phyloP scores from a whole-genome alignment of 2,888 invertebrate genomes.

The Cryptocephalus moraei region DNA sequence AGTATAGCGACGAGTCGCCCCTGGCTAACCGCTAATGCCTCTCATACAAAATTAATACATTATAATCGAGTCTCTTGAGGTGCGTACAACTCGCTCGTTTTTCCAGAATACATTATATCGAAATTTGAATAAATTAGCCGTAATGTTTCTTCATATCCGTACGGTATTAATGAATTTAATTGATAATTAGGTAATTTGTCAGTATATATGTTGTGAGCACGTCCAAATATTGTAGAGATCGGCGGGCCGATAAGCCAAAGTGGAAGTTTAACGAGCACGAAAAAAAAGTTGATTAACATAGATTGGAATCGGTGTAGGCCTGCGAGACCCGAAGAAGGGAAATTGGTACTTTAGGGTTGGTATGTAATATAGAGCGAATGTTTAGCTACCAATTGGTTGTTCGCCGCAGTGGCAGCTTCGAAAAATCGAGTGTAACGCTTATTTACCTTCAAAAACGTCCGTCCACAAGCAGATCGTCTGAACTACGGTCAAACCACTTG shows the following conservation, averaged over 20 bases:
- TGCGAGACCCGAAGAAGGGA: too few relatives aligned
- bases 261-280: constrained; percentile 1
- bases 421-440: too few relatives aligned
- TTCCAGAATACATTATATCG: not conserved
- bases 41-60: not conserved
- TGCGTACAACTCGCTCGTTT: not conserved
- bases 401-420: too few relatives aligned
- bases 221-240: constrained; percentile 12
- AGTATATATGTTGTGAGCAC: constrained; percentile 7
- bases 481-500: too few relatives aligned
- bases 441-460: too few relatives aligned
- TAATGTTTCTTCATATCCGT: not conserved
- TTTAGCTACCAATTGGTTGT: too few relatives aligned
- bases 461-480: too few relatives aligned
- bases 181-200: constrained; percentile 13
- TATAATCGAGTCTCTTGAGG: not conserved
- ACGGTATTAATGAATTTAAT: not conserved
- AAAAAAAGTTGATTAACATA: not conserved
- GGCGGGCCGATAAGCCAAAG: not conserved
- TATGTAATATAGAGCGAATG: too few relatives aligned
- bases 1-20: too few relatives aligned
- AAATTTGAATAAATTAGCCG: not conserved
- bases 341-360: too few relatives aligned
- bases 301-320: not conserved
- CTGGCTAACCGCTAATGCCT: not conserved